These are phyloP conservation scores for Xenopus petersii DNA, from an alignment of 2,797 vertebrate genomes.

Conservation along the genomic window DNA sequence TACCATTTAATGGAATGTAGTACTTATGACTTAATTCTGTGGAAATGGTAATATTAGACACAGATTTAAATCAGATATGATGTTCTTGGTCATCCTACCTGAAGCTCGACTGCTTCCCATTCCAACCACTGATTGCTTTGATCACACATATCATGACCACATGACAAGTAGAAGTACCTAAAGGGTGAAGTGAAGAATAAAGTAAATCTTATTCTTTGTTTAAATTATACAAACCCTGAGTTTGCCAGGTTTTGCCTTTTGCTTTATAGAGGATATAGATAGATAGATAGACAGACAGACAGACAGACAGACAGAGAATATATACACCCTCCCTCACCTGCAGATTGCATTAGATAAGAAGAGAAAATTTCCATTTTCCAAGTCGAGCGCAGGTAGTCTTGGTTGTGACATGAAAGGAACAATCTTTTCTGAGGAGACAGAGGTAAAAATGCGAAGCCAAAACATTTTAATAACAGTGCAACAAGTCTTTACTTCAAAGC, in stretches of 20 bases:
- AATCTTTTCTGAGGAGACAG: constrained; percentile 65
- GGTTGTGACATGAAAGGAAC: constrained; percentile 78
- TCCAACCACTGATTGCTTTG: constrained; percentile 83
- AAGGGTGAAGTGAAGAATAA: background rate
- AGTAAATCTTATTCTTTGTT: too few relatives aligned
- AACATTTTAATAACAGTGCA: background rate
- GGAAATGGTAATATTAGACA: too few relatives aligned
- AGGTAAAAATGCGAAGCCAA: background rate
- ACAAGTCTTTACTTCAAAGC: too few relatives aligned
- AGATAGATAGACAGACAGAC: too few relatives aligned
- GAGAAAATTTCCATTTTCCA: constrained; percentile 74
- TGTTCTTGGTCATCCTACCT: constrained; percentile 64
- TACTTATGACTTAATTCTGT: too few relatives aligned
- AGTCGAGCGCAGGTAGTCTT: constrained; percentile 68
- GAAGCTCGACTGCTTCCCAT: constrained; percentile 85
- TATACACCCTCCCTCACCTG: constrained; percentile 69
- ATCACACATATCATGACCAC: constrained; percentile 68
- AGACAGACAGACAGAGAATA: background rate
- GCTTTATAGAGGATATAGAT: too few relatives aligned
- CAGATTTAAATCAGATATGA: too few relatives aligned
- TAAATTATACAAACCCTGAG: too few relatives aligned
- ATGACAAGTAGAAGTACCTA: constrained; percentile 81
- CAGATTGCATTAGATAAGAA: constrained; percentile 88
- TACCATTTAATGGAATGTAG: too few relatives aligned
- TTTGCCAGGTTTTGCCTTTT: too few relatives aligned